Percentiles rank a stretch among this genome's conserved stretches.
Conservation (phyloP, 1,140 invertebrate genomes). For the Pachypeltis micranthus region DNA sequence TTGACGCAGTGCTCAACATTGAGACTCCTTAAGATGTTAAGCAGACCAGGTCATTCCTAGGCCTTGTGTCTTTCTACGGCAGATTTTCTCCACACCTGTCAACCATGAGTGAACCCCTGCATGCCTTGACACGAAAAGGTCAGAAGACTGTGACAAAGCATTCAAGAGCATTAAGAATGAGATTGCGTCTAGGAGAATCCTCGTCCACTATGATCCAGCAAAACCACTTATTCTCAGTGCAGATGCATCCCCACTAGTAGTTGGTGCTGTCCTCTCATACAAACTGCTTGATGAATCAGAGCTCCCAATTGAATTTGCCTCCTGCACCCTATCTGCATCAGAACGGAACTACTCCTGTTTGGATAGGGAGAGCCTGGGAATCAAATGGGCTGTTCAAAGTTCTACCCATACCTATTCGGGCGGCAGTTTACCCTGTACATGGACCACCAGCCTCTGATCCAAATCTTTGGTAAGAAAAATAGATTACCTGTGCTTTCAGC, state of each 20-base stretch:
- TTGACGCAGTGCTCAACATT: background rate
- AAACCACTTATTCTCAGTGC: conserved; percentile 24
- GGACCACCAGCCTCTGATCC: conserved; percentile 39
- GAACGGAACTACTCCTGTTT: conserved; percentile 36
- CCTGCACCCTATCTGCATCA: conserved; percentile 32
- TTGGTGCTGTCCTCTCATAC: conserved; percentile 26
- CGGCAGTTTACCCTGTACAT: conserved; percentile 34
- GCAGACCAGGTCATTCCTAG: conserved; percentile 25
- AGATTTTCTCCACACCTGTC: conserved; percentile 15
- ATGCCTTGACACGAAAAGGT: conserved; percentile 7
- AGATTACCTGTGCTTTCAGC: conserved; percentile 28
- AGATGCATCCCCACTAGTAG: conserved; percentile 26
- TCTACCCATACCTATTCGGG: conserved; percentile 31
- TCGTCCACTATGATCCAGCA: conserved; percentile 24
- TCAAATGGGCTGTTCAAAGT: background rate
- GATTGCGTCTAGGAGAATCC: conserved; percentile 16
- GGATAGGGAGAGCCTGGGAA: conserved; percentile 35
- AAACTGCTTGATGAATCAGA: conserved; percentile 20
- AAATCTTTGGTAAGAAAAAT: conserved; percentile 34
- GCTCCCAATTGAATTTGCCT: background rate
- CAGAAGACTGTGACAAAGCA: background rate
- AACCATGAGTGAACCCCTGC: background rate
- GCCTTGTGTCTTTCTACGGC: conserved; percentile 19
- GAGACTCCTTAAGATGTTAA: conserved; percentile 19
- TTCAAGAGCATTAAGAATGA: background rate